Conservation (phyloP, 2,888 invertebrate species). For the Octonoba sinensis region DNA sequence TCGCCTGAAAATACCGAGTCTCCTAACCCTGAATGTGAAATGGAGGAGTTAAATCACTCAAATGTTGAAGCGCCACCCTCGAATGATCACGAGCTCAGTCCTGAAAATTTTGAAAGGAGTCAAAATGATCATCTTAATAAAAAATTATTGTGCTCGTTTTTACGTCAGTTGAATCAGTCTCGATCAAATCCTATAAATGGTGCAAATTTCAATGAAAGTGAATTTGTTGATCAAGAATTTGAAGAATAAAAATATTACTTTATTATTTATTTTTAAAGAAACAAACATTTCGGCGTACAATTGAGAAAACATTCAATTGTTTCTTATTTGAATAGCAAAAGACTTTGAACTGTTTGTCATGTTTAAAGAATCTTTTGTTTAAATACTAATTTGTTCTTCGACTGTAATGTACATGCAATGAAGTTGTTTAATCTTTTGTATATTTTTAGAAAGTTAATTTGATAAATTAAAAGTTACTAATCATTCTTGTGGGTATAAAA, state of each 20-base stretch:
- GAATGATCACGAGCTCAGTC: neutral
- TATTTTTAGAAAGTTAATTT: too few relatives aligned
- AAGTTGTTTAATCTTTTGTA: too few relatives aligned
- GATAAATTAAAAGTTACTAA: too few relatives aligned
- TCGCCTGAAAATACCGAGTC: neutral
- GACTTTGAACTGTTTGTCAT: too few relatives aligned
- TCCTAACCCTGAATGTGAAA: neutral
- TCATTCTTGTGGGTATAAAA: too few relatives aligned
- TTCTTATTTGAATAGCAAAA: too few relatives aligned
- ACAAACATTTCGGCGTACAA: too few relatives aligned
- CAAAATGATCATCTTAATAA: constrained; percentile 23
- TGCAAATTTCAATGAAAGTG: neutral
- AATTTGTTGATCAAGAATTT: constrained; percentile 4
- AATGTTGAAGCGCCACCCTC: neutral
- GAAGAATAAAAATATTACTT: constrained; percentile 5
- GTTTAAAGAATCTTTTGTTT: too few relatives aligned
- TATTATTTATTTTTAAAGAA: neutral
- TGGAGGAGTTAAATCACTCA: neutral
- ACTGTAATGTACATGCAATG: too few relatives aligned
- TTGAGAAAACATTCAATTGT: too few relatives aligned
- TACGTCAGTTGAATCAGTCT: constrained; percentile 8
- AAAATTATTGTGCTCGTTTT: constrained; percentile 1
- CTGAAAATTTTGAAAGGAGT: constrained; percentile 2
- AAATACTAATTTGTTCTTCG: too few relatives aligned
- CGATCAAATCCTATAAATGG: neutral